phyloP scores from a whole-genome alignment of 1,140 invertebrate genomes.

The Dendroctonus ponderosae region DNA sequence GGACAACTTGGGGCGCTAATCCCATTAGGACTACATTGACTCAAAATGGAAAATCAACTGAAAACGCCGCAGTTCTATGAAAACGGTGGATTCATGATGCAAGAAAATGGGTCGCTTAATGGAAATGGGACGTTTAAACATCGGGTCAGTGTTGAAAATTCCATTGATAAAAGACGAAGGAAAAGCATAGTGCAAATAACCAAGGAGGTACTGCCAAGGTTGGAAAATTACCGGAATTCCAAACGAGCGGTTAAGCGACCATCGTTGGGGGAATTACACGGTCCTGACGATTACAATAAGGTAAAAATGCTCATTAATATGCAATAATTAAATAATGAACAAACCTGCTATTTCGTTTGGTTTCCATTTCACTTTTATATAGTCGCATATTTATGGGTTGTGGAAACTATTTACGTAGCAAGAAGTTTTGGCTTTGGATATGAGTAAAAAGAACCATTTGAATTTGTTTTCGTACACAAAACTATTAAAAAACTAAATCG shows the following conservation, averaged over 20 bases:
- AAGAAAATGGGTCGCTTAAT: slow-evolving; percentile 33
- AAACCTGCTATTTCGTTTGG: too few relatives aligned
- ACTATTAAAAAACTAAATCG: too few relatives aligned
- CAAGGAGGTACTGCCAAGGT: slow-evolving; percentile 77
- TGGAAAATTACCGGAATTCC: slow-evolving; percentile 88
- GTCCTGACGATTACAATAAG: slow-evolving; percentile 56
- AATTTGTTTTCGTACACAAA: too few relatives aligned
- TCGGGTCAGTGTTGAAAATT: slow-evolving; percentile 20
- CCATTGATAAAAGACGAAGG: slow-evolving; percentile 45
- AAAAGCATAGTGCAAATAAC: slow-evolving; percentile 59
- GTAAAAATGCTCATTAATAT: slow-evolving; percentile 43
- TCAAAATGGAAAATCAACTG: slow-evolving; percentile 1
- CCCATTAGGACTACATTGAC: not conserved
- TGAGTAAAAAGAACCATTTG: too few relatives aligned
- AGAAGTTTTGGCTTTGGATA: too few relatives aligned
- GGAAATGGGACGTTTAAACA: slow-evolving; percentile 30
- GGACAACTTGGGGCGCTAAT: not conserved
- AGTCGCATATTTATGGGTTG: too few relatives aligned
- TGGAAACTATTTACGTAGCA: too few relatives aligned
- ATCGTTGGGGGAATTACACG: slow-evolving; percentile 70
- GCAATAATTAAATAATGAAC: too few relatives aligned
- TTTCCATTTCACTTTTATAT: too few relatives aligned
- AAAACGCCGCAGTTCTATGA: slow-evolving; percentile 35
- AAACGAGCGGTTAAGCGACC: slow-evolving; percentile 68
- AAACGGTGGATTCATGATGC: slow-evolving; percentile 42